A percentile compares a stretch with the other conserved stretches of the same genome.
phyloP scores from a whole-genome alignment of 2,797 vertebrate genomes.

The Lagocephalus sceleratus region DNA sequence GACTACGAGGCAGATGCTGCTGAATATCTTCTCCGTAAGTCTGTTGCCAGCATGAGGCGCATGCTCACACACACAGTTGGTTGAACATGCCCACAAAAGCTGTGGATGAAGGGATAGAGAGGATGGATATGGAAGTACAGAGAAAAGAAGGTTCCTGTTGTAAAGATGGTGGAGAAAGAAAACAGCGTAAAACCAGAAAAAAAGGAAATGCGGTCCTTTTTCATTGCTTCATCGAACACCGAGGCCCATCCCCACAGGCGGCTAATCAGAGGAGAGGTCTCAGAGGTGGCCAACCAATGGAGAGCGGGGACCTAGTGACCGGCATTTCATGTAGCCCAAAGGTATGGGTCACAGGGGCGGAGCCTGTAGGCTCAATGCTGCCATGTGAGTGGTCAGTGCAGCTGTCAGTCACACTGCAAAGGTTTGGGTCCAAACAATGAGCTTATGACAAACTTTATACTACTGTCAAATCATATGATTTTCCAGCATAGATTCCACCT shows the following conservation, averaged over 20 bases:
- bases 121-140: background rate
- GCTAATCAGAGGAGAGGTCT: slow-evolving; percentile 58
- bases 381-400: slow-evolving; percentile 29
- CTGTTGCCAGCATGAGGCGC: background rate
- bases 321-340: slow-evolving; percentile 66
- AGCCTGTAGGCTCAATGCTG: slow-evolving; percentile 15
- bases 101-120: background rate
- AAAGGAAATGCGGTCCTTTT: slow-evolving; percentile 43
- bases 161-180: slow-evolving; percentile 41
- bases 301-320: slow-evolving; percentile 70
- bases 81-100: background rate
- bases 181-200: slow-evolving; percentile 24
- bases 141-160: slow-evolving; percentile 3
- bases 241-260: slow-evolving; percentile 63
- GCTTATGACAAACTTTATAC: slow-evolving; percentile 18
- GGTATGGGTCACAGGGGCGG: slow-evolving; percentile 63
- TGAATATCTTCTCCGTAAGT: slow-evolving; percentile 94
- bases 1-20: slow-evolving; percentile 97
- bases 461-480: slow-evolving; percentile 24
- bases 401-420: slow-evolving; percentile 24
- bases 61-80: background rate
- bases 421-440: background rate
- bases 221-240: slow-evolving; percentile 59
- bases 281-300: slow-evolving; percentile 55
- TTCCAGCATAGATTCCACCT: slow-evolving; percentile 41